phyloP scores from a whole-genome alignment of 2,888 invertebrate genomes.

The Ariolimax columbianus region DNA sequence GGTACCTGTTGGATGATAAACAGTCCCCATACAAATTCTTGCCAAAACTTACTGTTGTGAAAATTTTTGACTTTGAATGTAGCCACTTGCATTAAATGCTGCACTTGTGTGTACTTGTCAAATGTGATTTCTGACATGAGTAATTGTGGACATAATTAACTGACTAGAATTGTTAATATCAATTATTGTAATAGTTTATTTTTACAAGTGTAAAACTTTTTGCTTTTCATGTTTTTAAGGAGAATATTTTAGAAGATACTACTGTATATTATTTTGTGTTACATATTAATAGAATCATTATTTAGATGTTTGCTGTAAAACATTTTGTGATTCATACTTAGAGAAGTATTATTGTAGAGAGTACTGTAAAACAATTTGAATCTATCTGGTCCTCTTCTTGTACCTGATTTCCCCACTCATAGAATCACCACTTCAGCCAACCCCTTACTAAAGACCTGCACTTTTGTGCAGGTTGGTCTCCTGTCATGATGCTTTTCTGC shows the following conservation, averaged over 20 bases:
- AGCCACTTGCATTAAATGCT: not conserved
- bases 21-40: constrained; percentile 10
- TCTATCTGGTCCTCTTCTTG: no score
- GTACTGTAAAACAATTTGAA: no score
- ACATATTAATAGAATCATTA: no score
- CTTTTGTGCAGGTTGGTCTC: no score
- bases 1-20: not conserved
- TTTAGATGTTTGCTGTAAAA: no score
- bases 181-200: not conserved
- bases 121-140: not conserved
- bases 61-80: not conserved
- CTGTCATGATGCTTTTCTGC: no score
- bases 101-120: not conserved
- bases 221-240: not conserved
- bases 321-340: no score
- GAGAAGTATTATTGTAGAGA: no score
- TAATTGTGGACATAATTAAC: not conserved
- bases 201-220: not conserved
- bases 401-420: no score
- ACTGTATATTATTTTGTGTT: no score
- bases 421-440: no score
- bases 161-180: not conserved
- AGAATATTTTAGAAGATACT: not conserved
- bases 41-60: constrained; percentile 8
- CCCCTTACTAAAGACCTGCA: no score